A percentile compares a stretch with the other conserved stretches of the same genome.
phyloP scores from a whole-genome alignment of 2,113 vertebrate species.

The Steatornis caripensis region DNA sequence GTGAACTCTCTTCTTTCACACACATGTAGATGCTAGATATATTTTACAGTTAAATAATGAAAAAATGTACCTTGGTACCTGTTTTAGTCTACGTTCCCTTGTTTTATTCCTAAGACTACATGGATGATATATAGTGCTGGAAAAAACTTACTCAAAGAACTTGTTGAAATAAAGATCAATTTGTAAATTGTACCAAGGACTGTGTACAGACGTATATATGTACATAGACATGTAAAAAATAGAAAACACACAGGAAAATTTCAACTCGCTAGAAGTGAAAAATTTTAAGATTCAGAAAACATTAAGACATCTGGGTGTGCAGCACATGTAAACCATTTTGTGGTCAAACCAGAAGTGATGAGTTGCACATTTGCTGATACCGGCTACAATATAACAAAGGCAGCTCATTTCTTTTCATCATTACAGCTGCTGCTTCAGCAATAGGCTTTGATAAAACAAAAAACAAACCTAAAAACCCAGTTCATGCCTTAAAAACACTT shows the following conservation, averaged over 20 bases:
- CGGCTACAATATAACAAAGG: neutral
- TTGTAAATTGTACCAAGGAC: neutral
- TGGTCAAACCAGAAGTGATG: conserved; percentile 55
- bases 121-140: neutral
- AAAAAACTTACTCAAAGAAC: conserved; percentile 46
- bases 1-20: neutral
- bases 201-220: conserved; percentile 63
- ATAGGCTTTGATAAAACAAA: neutral
- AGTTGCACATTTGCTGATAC: conserved; percentile 56
- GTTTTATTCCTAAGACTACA: neutral
- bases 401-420: neutral
- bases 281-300: conserved; percentile 6
- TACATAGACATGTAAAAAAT: conserved; percentile 37
- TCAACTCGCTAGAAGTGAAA: conserved; percentile 36
- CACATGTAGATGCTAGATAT: neutral
- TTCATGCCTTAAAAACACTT: neutral
- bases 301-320: conserved; percentile 42
- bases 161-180: conserved; percentile 54
- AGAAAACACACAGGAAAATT: conserved; percentile 39
- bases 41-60: neutral
- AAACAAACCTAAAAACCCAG: neutral
- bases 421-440: neutral
- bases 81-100: neutral
- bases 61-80: conserved; percentile 20
- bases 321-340: conserved; percentile 47